These are phyloP conservation scores for Protobothrops mucrosquamatus DNA, from an alignment of 2,113 vertebrate species.

Conservation along the genomic window DNA sequence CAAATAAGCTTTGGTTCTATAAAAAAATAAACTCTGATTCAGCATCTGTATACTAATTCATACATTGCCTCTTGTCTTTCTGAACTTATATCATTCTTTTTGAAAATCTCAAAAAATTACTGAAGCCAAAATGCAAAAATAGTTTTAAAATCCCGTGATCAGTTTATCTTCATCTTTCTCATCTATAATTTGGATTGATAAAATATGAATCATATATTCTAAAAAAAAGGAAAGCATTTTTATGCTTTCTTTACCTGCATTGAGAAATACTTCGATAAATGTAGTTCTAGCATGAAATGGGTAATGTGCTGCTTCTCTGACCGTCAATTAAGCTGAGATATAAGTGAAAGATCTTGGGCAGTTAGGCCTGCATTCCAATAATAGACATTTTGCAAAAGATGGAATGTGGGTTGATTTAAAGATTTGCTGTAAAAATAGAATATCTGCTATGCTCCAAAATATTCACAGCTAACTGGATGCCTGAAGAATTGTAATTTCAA, in stretches of 20 bases:
- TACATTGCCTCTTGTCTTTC: background rate
- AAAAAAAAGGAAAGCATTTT: slow-evolving; percentile 40
- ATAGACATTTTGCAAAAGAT: slow-evolving; percentile 4
- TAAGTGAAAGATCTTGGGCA: slow-evolving; percentile 19
- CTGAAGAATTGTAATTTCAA: slow-evolving; percentile 56
- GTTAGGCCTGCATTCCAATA: background rate
- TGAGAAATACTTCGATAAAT: slow-evolving; percentile 18
- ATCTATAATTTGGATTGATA: slow-evolving; percentile 21
- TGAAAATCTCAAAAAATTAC: background rate
- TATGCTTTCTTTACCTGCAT: slow-evolving; percentile 37
- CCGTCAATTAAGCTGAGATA: slow-evolving; percentile 17
- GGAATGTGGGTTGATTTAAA: slow-evolving; percentile 23
- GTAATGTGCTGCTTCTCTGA: slow-evolving; percentile 21
- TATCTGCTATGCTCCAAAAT: slow-evolving; percentile 31
- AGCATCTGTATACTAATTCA: background rate
- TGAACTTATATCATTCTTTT: background rate
- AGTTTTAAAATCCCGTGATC: background rate
- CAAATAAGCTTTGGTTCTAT: background rate
- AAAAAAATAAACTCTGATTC: background rate
- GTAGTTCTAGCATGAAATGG: slow-evolving; percentile 21
- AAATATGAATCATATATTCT: slow-evolving; percentile 42
- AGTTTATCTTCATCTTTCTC: slow-evolving; percentile 5
- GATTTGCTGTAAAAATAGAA: slow-evolving; percentile 26
- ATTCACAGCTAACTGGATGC: slow-evolving; percentile 46
- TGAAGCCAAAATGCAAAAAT: background rate